phyloP scores from a whole-genome alignment of 2,113 vertebrate species.

The Steatornis caripensis region DNA sequence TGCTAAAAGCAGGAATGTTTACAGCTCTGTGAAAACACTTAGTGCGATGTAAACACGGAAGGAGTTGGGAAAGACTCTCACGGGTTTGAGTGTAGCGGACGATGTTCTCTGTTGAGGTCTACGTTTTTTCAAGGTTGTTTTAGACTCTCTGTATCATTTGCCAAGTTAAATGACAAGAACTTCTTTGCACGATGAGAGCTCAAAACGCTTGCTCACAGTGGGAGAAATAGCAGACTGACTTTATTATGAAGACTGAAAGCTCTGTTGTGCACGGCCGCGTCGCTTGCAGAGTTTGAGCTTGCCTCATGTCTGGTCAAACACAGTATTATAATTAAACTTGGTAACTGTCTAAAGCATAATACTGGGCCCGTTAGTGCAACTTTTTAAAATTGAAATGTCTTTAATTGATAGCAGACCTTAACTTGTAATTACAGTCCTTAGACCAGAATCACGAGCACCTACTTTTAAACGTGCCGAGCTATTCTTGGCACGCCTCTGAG shows the following conservation, averaged over 20 bases:
- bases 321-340: neutral
- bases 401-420: neutral
- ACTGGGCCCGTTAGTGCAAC: neutral
- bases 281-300: neutral
- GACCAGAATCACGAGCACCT: neutral
- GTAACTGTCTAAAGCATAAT: neutral
- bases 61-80: neutral
- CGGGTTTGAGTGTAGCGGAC: accelerated
- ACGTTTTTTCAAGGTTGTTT: neutral
- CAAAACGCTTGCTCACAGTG: neutral
- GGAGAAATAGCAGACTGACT: neutral
- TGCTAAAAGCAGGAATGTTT: neutral
- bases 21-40: neutral
- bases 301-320: neutral
- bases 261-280: neutral
- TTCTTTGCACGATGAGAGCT: neutral
- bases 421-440: neutral
- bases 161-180: neutral
- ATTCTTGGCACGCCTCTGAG: neutral
- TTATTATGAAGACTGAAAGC: neutral
- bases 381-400: neutral
- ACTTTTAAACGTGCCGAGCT: neutral
- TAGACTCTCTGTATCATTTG: neutral
- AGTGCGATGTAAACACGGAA: neutral
- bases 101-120: neutral